Evolutionary conservation across 2,888 invertebrate genomes (phyloP).

Genomic region (Hypercompe scribonia): DNA sequence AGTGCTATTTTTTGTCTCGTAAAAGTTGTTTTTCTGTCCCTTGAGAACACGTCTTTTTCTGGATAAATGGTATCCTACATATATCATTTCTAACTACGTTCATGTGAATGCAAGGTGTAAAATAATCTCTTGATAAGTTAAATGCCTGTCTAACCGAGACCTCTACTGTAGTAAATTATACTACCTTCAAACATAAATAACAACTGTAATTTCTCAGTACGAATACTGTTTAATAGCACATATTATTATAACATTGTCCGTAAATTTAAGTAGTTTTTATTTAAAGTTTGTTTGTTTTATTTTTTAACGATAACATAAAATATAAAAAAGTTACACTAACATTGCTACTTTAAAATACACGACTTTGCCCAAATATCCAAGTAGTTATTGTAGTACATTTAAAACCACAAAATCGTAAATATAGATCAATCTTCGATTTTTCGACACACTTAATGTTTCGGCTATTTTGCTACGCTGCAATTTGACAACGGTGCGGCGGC

Average conservation of each 20-base stretch:
- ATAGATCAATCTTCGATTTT: slow-evolving; percentile 23
- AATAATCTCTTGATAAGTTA: background rate
- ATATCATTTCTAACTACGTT: background rate
- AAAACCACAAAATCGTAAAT: slow-evolving; percentile 12
- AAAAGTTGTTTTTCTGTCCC: background rate
- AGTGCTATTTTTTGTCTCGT: background rate
- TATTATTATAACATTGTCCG: background rate
- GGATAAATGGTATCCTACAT: background rate
- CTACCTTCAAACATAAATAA: background rate
- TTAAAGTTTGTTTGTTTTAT: background rate
- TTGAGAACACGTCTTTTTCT: background rate
- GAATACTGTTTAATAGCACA: background rate
- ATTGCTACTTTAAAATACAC: slow-evolving; percentile 3
- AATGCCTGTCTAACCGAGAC: background rate
- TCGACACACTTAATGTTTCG: slow-evolving; percentile 29
- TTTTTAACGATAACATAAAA: too few species aligned
- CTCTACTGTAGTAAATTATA: too few species aligned
- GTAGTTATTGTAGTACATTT: slow-evolving; percentile 10
- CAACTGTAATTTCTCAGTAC: background rate
- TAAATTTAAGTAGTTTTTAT: background rate
- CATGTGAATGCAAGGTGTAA: background rate
- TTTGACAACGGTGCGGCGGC: slow-evolving; percentile 31
- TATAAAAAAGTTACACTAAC: background rate
- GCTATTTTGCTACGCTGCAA: slow-evolving; percentile 33
- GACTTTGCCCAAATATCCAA: slow-evolving; percentile 6